Conservation (phyloP, 2,888 invertebrate species). For the Bruchidius siliquastri region DNA sequence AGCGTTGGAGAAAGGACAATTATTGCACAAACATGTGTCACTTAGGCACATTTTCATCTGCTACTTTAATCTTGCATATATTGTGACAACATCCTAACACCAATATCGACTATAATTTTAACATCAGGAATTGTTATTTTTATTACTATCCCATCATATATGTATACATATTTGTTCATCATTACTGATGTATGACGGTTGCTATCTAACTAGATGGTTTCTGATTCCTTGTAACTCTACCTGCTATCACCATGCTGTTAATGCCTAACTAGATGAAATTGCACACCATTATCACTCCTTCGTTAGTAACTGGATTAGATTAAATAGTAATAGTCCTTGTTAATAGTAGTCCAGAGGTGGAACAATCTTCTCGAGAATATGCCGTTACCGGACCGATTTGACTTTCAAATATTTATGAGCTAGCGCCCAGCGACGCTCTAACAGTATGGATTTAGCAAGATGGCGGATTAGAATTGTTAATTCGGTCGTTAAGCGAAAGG, state of each 20-base stretch:
- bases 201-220: too few species aligned
- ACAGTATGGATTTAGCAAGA: background rate
- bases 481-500: background rate
- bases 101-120: too few species aligned
- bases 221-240: too few species aligned
- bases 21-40: too few species aligned
- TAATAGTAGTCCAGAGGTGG: background rate
- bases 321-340: background rate
- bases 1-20: too few species aligned
- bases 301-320: background rate
- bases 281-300: background rate
- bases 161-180: too few species aligned
- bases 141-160: too few species aligned
- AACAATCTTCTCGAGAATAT: background rate
- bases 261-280: background rate
- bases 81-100: too few species aligned
- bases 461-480: background rate
- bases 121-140: too few species aligned
- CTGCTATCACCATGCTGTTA: background rate
- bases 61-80: too few species aligned
- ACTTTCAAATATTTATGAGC: background rate
- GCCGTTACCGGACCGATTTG: background rate
- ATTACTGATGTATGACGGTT: too few species aligned
- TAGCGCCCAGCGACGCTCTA: background rate
- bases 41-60: too few species aligned